Conservation (phyloP, 1,140 invertebrate species). For the Neuroterus valhalla region DNA sequence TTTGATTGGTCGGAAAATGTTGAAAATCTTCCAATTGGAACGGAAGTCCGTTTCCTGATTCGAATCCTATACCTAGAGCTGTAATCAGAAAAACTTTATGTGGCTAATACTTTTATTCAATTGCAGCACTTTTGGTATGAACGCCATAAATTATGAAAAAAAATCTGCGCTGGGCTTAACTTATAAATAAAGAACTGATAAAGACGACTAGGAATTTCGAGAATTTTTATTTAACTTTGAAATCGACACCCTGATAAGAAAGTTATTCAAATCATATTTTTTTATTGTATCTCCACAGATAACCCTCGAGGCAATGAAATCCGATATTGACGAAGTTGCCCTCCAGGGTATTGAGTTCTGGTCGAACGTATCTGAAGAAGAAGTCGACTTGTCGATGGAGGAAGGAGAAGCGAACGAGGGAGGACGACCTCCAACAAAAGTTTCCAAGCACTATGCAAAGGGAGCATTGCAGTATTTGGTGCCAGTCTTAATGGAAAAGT, state of each 20-base stretch:
- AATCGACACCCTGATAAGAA: not conserved
- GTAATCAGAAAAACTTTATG: no score
- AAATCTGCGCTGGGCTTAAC: no score
- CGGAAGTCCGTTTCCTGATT: no score
- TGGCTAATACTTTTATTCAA: no score
- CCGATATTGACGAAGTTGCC: conserved; percentile 95
- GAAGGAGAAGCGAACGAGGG: conserved; percentile 94
- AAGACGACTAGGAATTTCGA: not conserved
- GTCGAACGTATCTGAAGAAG: conserved; percentile 99
- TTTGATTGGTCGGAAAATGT: no score
- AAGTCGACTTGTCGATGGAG: conserved; percentile 97
- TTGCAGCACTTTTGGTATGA: no score
- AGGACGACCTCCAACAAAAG: conserved; percentile 91
- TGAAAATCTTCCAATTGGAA: no score
- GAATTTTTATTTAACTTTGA: not conserved
- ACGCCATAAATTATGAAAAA: no score
- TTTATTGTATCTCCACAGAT: conserved; percentile 78
- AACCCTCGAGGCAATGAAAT: conserved; percentile 98
- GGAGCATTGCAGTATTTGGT: conserved; percentile 96
- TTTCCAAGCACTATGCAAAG: conserved; percentile 95
- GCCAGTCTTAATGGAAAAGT: conserved; percentile 93
- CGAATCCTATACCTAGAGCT: no score
- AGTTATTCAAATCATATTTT: not conserved
- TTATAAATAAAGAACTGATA: not conserved
- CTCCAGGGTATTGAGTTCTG: conserved; percentile 99